Percentiles rank a stretch among this genome's conserved stretches.
These are phyloP conservation scores for Chiridota heheva DNA, from an alignment of 35 echinoderm and acorn worm species.

Conservation along the genomic window DNA sequence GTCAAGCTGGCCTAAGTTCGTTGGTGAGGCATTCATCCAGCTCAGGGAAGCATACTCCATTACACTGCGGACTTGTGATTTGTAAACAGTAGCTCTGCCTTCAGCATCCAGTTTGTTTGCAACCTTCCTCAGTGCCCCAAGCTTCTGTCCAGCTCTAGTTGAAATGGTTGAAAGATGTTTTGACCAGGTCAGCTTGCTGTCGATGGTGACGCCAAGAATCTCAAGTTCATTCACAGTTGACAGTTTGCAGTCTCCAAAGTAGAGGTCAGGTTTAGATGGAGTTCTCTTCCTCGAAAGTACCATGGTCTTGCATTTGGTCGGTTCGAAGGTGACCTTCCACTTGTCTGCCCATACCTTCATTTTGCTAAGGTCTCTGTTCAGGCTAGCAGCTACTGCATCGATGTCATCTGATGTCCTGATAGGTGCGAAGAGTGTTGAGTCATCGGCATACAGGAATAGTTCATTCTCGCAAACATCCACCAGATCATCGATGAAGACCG, in stretches of 20 bases:
- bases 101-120: not conserved
- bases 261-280: slow-evolving; percentile 13
- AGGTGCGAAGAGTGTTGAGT: slow-evolving; percentile 3
- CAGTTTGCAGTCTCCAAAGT: not conserved
- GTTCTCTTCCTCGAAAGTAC: slow-evolving; percentile 9
- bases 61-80: slow-evolving; percentile 7
- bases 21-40: slow-evolving; percentile 13
- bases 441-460: slow-evolving; percentile 43
- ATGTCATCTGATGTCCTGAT: not conserved
- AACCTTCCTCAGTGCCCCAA: not conserved
- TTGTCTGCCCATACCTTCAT: slow-evolving; percentile 42
- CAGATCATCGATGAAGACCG: slow-evolving; percentile 47
- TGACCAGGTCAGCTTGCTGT: slow-evolving; percentile 14
- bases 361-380: slow-evolving; percentile 44
- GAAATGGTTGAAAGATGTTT: slow-evolving; percentile 20
- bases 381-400: slow-evolving; percentile 21
- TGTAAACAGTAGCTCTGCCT: not conserved
- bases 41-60: slow-evolving; percentile 22
- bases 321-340: too few relatives aligned
- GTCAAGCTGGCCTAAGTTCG: not conserved
- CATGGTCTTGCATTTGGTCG: slow-evolving; percentile 26
- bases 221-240: not conserved
- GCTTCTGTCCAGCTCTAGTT: slow-evolving; percentile 57
- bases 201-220: slow-evolving; percentile 6
- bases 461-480: slow-evolving; percentile 38